Percentiles rank a stretch among this genome's conserved stretches.
Evolutionary conservation across 1,140 invertebrate genomes (phyloP).

Genomic region (Hydropsyche tenuis): DNA sequence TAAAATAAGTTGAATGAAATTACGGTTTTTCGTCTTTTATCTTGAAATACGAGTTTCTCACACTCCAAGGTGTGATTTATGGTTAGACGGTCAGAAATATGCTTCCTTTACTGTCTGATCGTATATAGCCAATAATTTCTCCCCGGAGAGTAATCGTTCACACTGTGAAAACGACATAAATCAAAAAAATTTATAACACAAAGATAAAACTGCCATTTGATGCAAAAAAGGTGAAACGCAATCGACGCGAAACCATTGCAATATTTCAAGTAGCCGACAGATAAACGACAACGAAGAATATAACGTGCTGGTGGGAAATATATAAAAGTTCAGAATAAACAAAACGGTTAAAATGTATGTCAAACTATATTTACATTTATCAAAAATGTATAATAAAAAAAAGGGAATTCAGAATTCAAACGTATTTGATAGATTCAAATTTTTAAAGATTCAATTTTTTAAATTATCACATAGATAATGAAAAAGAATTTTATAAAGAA

Average conservation of each 20-base stretch:
- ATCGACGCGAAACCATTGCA: neutral
- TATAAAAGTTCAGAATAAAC: no score
- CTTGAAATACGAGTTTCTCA: neutral
- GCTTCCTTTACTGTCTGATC: neutral
- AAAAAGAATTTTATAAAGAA: no score
- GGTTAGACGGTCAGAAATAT: conserved; percentile 12
- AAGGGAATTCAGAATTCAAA: no score
- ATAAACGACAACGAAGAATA: conserved; percentile 18
- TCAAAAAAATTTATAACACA: conserved; percentile 32
- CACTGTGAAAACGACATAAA: conserved; percentile 44
- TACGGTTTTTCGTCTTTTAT: neutral
- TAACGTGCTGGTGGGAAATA: neutral
- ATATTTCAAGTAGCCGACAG: conserved; percentile 24
- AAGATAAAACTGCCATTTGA: conserved; percentile 29
- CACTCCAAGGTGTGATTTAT: conserved; percentile 6
- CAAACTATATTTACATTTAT: no score
- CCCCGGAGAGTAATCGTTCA: conserved; percentile 43
- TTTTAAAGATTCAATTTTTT: no score
- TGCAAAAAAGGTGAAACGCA: conserved; percentile 29
- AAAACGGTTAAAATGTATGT: no score
- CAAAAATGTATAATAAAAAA: no score
- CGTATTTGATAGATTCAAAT: no score
- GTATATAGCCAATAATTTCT: conserved; percentile 37
- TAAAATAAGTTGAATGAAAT: neutral
- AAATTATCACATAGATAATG: no score